Evolutionary conservation across 2,113 vertebrate genomes (phyloP), one percentile per base, ranked within the genome.

Genomic region (Pterocles burchelli): DNA sequence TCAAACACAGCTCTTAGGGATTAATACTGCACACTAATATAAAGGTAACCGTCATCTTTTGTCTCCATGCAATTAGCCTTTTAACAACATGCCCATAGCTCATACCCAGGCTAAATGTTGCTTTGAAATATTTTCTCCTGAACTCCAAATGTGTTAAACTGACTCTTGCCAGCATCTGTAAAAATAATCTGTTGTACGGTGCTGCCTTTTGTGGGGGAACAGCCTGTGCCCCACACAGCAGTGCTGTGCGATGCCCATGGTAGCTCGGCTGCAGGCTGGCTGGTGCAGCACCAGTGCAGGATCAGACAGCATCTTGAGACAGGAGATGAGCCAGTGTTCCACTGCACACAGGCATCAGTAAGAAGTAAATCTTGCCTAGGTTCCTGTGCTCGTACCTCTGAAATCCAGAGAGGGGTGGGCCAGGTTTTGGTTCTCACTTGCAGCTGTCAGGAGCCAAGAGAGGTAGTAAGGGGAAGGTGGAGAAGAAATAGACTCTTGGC

Each of bases 1-100:
- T 52, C 57, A 72, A 85, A 43, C 43, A 29, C 21, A 46, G 33
- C 68, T 95, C 48, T 82, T 85, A 94, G 83, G 82, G 82, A 80
- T 96, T 96, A 96, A 94, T 90, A 46, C 51, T 84, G 9, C 52
- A 71, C 73, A 66, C 36, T 71, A 88, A 62, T 72, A 90, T 94
- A 92, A 96, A 95, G 85, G 70, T 78, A 92, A 93, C 18, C 9
- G 89, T 94, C 83, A 89, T 95, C 73, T 73, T 93, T 90, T 95
- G 86, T 94, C 76, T 95, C 83, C 8, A 6, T 24, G 70, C 61
- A 93, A 89, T 95, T 95, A 95, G 66, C 61, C 81, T 77, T 88
- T 96, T 95, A 97, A 96, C 93, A 93, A 78, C 0, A 3, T 94
- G 88, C 92, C 92, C 92, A 85, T 96, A 95, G 92, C 92, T 78